phyloP scores from a whole-genome alignment of 2,888 invertebrate genomes.

The Aromia moschata region DNA sequence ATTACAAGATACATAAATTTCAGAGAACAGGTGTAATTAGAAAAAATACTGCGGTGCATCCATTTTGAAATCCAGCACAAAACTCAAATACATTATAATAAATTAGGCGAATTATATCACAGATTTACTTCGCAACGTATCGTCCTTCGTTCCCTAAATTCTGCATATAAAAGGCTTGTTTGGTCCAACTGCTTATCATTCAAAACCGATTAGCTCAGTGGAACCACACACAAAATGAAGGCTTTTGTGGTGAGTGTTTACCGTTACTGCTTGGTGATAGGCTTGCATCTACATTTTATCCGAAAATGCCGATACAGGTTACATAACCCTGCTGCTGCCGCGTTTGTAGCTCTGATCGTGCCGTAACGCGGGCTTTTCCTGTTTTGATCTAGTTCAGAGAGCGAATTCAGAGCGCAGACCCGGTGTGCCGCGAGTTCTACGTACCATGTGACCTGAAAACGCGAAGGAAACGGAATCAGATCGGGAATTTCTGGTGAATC shows the following conservation, averaged over 20 bases:
- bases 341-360: not conserved
- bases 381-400: not conserved
- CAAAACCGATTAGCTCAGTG: slow-evolving; percentile 9
- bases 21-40: too few species aligned
- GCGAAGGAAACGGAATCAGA: too few species aligned
- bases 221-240: slow-evolving; percentile 35
- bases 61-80: slow-evolving; percentile 12
- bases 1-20: too few species aligned
- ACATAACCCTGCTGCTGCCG: not conserved
- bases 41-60: not conserved
- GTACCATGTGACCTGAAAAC: too few species aligned
- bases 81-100: slow-evolving; percentile 8
- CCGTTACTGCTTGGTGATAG: not conserved
- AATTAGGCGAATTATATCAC: slow-evolving; percentile 16
- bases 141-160: slow-evolving; percentile 21
- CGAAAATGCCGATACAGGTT: not conserved
- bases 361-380: not conserved
- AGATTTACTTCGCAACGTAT: slow-evolving; percentile 11
- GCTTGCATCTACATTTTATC: slow-evolving; percentile 5
- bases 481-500: too few species aligned
- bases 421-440: too few species aligned
- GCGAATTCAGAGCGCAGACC: too few species aligned
- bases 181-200: slow-evolving; percentile 13
- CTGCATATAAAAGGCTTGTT: slow-evolving; percentile 22
- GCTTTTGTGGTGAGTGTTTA: slow-evolving; percentile 35